Evolutionary conservation across 2,888 invertebrate genomes (phyloP).

Genomic region (Aproaerema taeniolella): DNA sequence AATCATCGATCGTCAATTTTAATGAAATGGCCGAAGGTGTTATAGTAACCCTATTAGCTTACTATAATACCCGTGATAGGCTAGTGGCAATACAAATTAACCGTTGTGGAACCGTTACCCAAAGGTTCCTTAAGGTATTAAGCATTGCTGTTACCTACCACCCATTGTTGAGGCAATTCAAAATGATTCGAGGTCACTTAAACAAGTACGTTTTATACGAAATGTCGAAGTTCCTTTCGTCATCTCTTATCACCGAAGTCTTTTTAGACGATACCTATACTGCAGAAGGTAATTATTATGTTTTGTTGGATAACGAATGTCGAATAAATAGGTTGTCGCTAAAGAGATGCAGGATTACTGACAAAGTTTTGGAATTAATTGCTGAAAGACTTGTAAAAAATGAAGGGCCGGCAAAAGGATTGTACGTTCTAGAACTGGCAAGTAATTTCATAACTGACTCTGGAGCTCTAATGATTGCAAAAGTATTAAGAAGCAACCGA

Average conservation of each 20-base stretch:
- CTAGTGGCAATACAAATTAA: neutral
- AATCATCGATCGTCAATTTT: no score
- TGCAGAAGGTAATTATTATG: constrained; percentile 34
- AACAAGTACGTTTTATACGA: constrained; percentile 28
- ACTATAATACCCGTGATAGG: neutral
- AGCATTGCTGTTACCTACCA: constrained; percentile 39
- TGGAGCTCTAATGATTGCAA: neutral
- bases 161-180: constrained; percentile 29
- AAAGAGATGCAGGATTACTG: constrained; percentile 38
- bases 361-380: constrained; percentile 32
- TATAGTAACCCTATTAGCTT: no score
- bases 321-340: constrained; percentile 41
- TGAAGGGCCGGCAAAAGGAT: constrained; percentile 25
- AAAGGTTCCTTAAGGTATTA: neutral
- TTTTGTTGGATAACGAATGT: constrained; percentile 33
- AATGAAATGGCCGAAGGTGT: no score
- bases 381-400: constrained; percentile 25
- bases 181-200: constrained; percentile 29
- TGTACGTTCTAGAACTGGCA: constrained; percentile 36
- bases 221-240: constrained; percentile 35
- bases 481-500: neutral
- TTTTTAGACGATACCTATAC: constrained; percentile 40
- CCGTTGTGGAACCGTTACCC: neutral
- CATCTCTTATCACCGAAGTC: constrained; percentile 44
- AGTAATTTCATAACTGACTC: constrained; percentile 37